Conservation (phyloP, 2,888 invertebrate genomes). For the Drosophila prostipennis region DNA sequence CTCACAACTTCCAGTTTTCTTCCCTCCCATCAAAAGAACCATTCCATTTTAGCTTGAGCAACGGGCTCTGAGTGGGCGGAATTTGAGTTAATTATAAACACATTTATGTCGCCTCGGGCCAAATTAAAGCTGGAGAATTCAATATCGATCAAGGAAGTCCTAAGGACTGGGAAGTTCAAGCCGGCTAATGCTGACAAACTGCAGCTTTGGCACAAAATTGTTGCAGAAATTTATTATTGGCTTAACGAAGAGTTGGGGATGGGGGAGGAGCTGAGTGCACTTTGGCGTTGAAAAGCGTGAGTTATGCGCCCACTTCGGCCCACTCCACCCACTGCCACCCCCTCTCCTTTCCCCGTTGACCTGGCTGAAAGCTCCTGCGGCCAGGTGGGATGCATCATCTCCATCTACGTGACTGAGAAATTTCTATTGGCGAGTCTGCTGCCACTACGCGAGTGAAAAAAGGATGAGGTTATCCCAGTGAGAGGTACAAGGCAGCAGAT, state of each 20-base stretch:
- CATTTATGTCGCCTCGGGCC: slow-evolving; percentile 30
- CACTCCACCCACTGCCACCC: neutral
- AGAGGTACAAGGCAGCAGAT: neutral
- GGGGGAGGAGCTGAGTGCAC: slow-evolving; percentile 59
- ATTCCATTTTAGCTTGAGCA: neutral
- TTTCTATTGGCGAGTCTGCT: slow-evolving; percentile 19
- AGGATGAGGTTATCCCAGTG: slow-evolving; percentile 17
- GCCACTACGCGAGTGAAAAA: slow-evolving; percentile 11
- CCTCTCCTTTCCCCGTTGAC: neutral
- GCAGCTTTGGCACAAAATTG: slow-evolving; percentile 75
- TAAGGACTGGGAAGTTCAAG: slow-evolving; percentile 11
- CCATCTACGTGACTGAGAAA: slow-evolving; percentile 30
- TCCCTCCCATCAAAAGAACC: neutral
- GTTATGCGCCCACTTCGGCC: slow-evolving; percentile 49
- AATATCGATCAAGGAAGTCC: slow-evolving; percentile 13
- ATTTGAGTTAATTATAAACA: slow-evolving; percentile 60
- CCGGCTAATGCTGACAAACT: slow-evolving; percentile 72
- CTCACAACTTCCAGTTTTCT: slow-evolving; percentile 11
- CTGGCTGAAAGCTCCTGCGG: slow-evolving; percentile 13
- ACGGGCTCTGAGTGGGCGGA: slow-evolving; percentile 11
- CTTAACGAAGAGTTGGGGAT: slow-evolving; percentile 46
- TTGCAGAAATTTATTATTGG: slow-evolving; percentile 76
- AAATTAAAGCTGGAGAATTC: slow-evolving; percentile 18
- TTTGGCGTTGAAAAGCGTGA: slow-evolving; percentile 66
- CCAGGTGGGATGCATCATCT: slow-evolving; percentile 30